These are phyloP conservation scores for Danaus melanippus DNA, from an alignment of 1,140 invertebrate genomes.

Conservation along the genomic window DNA sequence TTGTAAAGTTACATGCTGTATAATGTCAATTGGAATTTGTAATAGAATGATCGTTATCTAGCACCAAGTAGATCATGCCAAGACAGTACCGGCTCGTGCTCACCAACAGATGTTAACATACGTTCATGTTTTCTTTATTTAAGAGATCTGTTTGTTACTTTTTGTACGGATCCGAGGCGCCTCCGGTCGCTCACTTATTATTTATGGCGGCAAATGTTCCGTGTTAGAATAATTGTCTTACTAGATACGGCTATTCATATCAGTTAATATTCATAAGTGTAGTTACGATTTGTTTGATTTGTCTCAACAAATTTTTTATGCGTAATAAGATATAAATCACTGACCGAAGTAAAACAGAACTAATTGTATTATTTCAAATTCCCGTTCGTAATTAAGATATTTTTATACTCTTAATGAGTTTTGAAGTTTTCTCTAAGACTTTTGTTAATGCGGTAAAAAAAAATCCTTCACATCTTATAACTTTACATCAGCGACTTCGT, in stretches of 20 bases:
- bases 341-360: too few species aligned
- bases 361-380: too few species aligned
- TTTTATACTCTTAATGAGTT: neutral
- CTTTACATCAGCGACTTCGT: constrained; percentile 28
- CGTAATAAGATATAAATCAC: too few species aligned
- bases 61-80: constrained; percentile 16
- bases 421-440: constrained; percentile 4
- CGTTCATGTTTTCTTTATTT: constrained; percentile 68
- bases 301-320: too few species aligned
- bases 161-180: constrained; percentile 64
- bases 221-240: constrained; percentile 13
- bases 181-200: constrained; percentile 66
- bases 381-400: too few species aligned
- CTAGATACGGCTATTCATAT: constrained; percentile 13
- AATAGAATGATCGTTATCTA: too few species aligned
- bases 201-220: constrained; percentile 62
- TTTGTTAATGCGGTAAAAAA: neutral
- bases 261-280: too few species aligned
- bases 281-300: too few species aligned
- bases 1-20: too few species aligned
- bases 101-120: constrained; percentile 65
- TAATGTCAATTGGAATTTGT: too few species aligned
- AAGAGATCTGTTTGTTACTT: constrained; percentile 69
- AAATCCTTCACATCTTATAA: constrained; percentile 14
- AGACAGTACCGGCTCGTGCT: constrained; percentile 25